Base-by-base conservation (phyloP, 2,113 vertebrate genomes). In the Furnarius figulus region DNA sequence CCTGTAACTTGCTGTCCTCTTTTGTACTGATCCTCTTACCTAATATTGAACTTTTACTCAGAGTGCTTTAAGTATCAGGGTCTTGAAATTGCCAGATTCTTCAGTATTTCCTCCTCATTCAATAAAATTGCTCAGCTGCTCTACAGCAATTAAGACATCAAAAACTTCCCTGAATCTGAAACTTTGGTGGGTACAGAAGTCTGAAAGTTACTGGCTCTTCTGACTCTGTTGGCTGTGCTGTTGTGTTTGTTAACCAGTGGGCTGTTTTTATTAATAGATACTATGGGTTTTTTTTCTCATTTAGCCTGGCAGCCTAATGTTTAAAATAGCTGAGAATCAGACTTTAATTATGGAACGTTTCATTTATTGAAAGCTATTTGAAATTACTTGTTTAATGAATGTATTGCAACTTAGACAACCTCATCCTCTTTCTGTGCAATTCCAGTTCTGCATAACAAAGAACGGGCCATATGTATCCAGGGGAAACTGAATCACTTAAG, bases 401-500 rank as follows among this genome's bases (percentile, higher is more conserved):
- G 23, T 75, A 68, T 87, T 25, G 4, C 72, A 85, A 9, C 28
- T 87, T 89, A 71, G 30, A 28, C 63, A 65, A 81, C 58, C 44
- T 89, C 61, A 84, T 71, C 39, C 39, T 81, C 65, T 8, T 89
- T 92, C 66, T 85, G 14, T 50, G n/a, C 47, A 87, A 16, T 89
- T 91, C 63, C 30, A 95, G 39, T 74, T 90, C 65, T 92, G 61
- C 20, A 33, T 87, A 67, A 81, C 68, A 93, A 84, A 72, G 72
- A 74, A 53, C 53, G n/a, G n/a, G 40, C 74, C 17, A 2, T 80
- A 63, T 71, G 53, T 92, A 96, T 89, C 65, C 62, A 87, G 37
- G 44, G 49, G 70, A 91, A 92, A 87, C 37, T 37, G 71, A 91
- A 95, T 92, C 87, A 79, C 42, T 91, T 85, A 65, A 87, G 87